Base-by-base conservation (phyloP, 1,140 invertebrate genomes). In the Drosophila sechellia region DNA sequence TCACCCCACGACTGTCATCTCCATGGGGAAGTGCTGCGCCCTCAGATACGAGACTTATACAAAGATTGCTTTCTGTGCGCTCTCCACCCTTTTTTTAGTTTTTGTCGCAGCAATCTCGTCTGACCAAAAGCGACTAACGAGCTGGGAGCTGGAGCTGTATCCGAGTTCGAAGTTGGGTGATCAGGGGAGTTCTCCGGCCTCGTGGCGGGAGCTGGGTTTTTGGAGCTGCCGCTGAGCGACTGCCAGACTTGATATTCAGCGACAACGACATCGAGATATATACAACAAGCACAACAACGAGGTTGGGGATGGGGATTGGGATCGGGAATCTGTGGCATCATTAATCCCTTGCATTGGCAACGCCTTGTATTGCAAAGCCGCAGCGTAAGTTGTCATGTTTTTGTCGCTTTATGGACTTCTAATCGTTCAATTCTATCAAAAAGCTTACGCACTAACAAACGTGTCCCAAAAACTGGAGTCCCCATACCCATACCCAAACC, bases 331-430 rank as follows among this genome's bases (percentile, higher is more conserved):
- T 64, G 66, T 77, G 86, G 80, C 80, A 90, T 90, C 90, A 91
- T 91, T 91, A 91, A 90, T 91, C 85, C 90, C 77, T 86, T 79
- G 83, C 83, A 69, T 69, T 80, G 60, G 74, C 78, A 81, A 86
- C 78, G 84, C 77, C 81, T 81, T 77, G 78, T 74, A 74, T 76
- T 86, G 74, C 81, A 52, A 78, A 65, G 60, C 60, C 53, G 72
- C 72, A 72, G 84, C 79, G 87, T 79, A 86, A 91, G 83, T 90
- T 91, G 90, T 91, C 90, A 91, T 91, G 90, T 91, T 91, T 85
- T 91, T 90, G 90, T 91, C 90, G 90, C 90, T 91, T 91, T 91
- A 91, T 91, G 86, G 90, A 91, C 90, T 91, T 91, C 90, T 91
- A 91, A 91, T 91, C 90, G 90, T 84, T 89, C 90, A 84, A 91